Evolutionary conservation across 35 echinoderm and acorn worm species (phyloP).

Genomic region (Apostichopus parvimensis): DNA sequence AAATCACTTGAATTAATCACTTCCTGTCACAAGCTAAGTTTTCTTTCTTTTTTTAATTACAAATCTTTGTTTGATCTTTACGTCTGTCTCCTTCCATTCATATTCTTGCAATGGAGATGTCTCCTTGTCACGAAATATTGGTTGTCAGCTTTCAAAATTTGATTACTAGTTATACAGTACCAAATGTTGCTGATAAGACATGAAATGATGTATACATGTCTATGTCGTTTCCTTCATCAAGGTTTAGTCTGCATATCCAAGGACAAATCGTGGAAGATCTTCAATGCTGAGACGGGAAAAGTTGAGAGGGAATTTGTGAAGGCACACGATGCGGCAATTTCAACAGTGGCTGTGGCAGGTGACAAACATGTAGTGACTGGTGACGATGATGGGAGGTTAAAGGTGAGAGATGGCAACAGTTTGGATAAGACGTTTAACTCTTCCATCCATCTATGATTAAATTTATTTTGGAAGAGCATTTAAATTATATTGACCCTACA

Average conservation of each 20-base stretch:
- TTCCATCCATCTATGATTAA: not conserved
- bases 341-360: constrained; percentile 67
- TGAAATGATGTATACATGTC: not conserved
- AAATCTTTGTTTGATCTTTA: too few relatives aligned
- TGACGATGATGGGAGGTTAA: constrained; percentile 89
- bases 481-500: too few relatives aligned
- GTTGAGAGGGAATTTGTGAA: constrained; percentile 57
- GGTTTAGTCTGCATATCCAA: constrained; percentile 82
- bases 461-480: not conserved
- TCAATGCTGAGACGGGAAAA: constrained; percentile 64
- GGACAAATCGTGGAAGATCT: constrained; percentile 82
- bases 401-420: constrained; percentile 42
- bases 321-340: constrained; percentile 80
- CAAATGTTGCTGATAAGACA: not conserved
- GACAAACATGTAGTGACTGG: constrained; percentile 84
- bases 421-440: not conserved
- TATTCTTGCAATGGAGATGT: too few relatives aligned
- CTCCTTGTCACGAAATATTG: too few relatives aligned
- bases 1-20: too few relatives aligned
- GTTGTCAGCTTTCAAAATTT: too few relatives aligned
- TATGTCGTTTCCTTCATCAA: constrained; percentile 36
- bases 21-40: too few relatives aligned
- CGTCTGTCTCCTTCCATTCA: too few relatives aligned
- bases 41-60: too few relatives aligned
- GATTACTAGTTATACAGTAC: too few relatives aligned